These are phyloP conservation scores for Escarpia spicata DNA, from an alignment of 2,888 invertebrate species.

Conservation along the genomic window DNA sequence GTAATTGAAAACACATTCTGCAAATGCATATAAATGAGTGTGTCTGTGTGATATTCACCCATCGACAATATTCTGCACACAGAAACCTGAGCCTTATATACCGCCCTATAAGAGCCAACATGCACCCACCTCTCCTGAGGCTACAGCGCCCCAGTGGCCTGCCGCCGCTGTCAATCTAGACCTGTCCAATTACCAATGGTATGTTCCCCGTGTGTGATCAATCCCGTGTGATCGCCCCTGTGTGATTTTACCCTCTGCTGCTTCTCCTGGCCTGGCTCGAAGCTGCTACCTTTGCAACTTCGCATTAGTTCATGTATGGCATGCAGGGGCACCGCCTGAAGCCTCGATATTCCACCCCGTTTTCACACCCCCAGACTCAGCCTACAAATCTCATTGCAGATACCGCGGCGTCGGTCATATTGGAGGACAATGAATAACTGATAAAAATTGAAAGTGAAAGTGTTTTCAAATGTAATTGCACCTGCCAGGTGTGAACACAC, in stretches of 20 bases:
- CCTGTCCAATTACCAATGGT: constrained; percentile 28
- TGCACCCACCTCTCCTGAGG: background rate
- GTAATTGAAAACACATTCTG: too few relatives aligned
- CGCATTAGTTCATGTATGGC: background rate
- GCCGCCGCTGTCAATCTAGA: constrained; percentile 14
- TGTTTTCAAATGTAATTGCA: background rate
- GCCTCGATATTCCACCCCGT: background rate
- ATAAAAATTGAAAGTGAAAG: too few relatives aligned
- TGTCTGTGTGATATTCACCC: too few relatives aligned
- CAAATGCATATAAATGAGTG: too few relatives aligned
- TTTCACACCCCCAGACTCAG: too few relatives aligned
- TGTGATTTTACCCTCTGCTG: background rate
- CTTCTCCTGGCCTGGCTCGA: constrained; percentile 9
- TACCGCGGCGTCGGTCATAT: too few relatives aligned
- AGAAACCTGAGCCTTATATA: background rate
- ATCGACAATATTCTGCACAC: background rate
- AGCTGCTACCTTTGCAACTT: background rate
- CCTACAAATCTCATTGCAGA: too few relatives aligned
- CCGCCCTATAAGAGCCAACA: background rate
- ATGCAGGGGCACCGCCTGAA: background rate
- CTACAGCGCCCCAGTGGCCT: background rate
- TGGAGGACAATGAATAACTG: too few relatives aligned
- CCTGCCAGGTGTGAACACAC: background rate
- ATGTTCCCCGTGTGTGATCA: constrained; percentile 8
- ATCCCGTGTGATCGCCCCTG: background rate